These are phyloP conservation scores for Elachura formosa DNA, from an alignment of 2,113 vertebrate genomes.

Conservation along the genomic window DNA sequence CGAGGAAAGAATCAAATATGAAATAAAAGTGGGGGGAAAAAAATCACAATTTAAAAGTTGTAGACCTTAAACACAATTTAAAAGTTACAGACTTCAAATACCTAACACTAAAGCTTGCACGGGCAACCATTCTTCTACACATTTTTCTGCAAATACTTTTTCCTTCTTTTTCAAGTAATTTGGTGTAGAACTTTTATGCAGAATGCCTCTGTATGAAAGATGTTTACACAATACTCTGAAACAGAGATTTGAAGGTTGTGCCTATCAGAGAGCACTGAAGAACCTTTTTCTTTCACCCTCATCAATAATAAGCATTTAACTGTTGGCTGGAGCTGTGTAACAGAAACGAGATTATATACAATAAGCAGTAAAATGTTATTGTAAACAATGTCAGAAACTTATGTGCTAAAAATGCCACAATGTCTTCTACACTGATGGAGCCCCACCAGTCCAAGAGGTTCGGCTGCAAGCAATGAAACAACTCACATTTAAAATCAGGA, in stretches of 20 bases:
- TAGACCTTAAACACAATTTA: neutral
- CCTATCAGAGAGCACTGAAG: neutral
- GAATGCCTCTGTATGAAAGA: neutral
- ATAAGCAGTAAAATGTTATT: neutral
- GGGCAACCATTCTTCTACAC: rapidly evolving
- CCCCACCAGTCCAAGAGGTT: neutral
- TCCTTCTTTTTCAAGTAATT: neutral
- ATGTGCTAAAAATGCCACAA: neutral
- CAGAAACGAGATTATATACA: neutral
- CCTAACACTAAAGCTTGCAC: neutral
- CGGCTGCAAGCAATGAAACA: neutral
- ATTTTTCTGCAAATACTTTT: neutral
- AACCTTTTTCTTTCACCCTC: neutral
- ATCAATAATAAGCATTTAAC: neutral
- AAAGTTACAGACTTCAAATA: too few relatives aligned
- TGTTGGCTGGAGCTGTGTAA: neutral
- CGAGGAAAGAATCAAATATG: neutral
- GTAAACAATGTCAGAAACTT: neutral
- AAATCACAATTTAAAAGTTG: neutral
- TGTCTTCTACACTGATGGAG: neutral
- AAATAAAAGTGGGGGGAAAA: neutral
- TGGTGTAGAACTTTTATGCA: neutral
- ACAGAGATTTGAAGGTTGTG: neutral
- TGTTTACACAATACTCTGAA: neutral
- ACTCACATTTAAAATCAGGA: neutral